Conservation (phyloP, 2,888 invertebrate species). For the Pollenia angustigena region DNA sequence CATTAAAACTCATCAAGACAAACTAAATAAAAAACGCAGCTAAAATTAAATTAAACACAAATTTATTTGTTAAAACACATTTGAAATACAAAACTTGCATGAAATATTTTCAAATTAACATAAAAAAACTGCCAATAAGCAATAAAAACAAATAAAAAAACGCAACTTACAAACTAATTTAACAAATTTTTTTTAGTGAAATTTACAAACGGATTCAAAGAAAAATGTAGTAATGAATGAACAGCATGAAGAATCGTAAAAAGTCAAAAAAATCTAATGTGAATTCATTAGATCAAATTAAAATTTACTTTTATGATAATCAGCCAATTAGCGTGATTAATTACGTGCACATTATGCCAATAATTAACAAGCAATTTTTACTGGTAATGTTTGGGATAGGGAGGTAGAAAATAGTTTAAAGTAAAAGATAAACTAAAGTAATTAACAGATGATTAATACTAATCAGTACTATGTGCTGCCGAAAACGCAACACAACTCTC, state of each 20-base stretch:
- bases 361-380: neutral
- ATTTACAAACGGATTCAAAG: neutral
- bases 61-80: neutral
- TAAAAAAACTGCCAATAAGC: neutral
- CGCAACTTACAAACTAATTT: constrained; percentile 17
- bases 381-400: neutral
- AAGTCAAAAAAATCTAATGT: neutral
- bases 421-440: constrained; percentile 13
- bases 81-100: neutral
- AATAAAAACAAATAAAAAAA: constrained; percentile 13
- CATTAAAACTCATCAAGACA: neutral
- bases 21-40: constrained; percentile 1
- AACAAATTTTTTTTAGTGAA: neutral
- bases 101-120: too few species aligned
- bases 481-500: constrained; percentile 59
- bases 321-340: neutral
- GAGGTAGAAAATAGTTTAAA: neutral
- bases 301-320: neutral
- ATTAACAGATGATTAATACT: constrained; percentile 69
- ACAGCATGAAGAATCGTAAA: neutral
- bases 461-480: constrained; percentile 73
- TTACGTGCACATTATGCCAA: neutral
- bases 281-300: neutral
- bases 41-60: constrained; percentile 29
- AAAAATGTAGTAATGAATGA: neutral